phyloP scores from a whole-genome alignment of 2,113 vertebrate genomes.

The Scartelaos histophorus region DNA sequence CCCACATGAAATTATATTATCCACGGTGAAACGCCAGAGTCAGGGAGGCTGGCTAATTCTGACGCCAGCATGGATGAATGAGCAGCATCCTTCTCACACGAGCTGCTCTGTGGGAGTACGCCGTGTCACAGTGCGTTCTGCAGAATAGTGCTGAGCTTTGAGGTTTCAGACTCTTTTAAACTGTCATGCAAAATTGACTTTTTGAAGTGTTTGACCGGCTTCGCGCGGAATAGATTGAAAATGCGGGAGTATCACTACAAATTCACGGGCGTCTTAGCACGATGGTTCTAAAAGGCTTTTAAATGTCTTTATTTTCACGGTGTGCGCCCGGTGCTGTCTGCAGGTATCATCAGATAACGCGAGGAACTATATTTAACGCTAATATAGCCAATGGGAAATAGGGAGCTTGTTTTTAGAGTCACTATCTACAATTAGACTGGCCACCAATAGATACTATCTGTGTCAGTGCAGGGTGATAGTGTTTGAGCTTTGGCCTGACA shows the following conservation, averaged over 20 bases:
- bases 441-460: no score
- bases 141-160: background rate
- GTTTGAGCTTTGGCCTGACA: no score
- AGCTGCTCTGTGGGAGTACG: background rate
- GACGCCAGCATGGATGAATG: constrained; percentile 21
- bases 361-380: no score
- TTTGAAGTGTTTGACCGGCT: background rate
- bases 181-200: background rate
- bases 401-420: no score
- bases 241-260: background rate
- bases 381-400: no score
- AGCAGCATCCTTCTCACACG: constrained; percentile 6
- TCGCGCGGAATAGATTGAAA: background rate
- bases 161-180: background rate
- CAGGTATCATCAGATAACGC: no score
- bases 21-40: constrained; percentile 53
- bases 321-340: no score
- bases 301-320: no score
- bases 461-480: no score
- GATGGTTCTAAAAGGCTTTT: no score
- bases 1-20: constrained; percentile 62
- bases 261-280: no score
- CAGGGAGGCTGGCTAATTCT: constrained; percentile 36
- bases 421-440: no score
- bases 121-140: background rate